These are phyloP conservation scores for Halcyon badia DNA, from an alignment of 2,797 vertebrate species.

Conservation along the genomic window DNA sequence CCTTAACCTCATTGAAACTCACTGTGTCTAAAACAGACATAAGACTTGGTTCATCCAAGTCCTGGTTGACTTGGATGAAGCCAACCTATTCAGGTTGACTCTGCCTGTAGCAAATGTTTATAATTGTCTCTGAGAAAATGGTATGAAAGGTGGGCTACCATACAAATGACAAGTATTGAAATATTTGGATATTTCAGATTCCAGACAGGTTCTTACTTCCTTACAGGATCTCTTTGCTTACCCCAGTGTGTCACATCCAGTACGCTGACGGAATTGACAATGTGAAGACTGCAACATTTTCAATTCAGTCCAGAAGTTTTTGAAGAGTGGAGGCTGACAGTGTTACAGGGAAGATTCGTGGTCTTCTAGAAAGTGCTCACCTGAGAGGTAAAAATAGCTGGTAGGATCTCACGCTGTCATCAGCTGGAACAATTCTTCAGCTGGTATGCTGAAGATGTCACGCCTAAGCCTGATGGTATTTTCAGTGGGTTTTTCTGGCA, in stretches of 20 bases:
- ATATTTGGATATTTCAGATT: not conserved
- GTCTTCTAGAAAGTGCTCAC: not conserved
- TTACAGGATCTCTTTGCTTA: not conserved
- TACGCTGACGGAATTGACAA: not conserved
- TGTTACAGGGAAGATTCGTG: not conserved
- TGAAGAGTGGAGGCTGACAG: not conserved
- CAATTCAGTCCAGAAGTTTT: not conserved
- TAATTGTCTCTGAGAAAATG: not conserved
- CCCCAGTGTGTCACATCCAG: not conserved
- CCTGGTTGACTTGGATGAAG: not conserved
- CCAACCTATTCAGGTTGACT: not conserved
- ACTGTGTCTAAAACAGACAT: not conserved
- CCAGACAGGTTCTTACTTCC: not conserved
- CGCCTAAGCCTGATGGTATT: not conserved
- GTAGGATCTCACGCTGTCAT: not conserved
- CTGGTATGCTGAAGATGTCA: not conserved
- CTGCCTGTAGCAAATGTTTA: not conserved
- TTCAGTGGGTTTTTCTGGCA: not conserved
- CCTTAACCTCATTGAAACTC: slow-evolving; percentile 14
- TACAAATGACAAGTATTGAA: not conserved
- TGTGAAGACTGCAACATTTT: not conserved
- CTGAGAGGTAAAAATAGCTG: not conserved
- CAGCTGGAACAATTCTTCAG: not conserved
- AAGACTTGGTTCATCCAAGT: not conserved
- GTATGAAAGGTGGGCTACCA: not conserved